Evolutionary conservation across 2,113 vertebrate genomes (phyloP), one percentile per base, ranked within the genome.

Genomic region (Lathamus discolor): DNA sequence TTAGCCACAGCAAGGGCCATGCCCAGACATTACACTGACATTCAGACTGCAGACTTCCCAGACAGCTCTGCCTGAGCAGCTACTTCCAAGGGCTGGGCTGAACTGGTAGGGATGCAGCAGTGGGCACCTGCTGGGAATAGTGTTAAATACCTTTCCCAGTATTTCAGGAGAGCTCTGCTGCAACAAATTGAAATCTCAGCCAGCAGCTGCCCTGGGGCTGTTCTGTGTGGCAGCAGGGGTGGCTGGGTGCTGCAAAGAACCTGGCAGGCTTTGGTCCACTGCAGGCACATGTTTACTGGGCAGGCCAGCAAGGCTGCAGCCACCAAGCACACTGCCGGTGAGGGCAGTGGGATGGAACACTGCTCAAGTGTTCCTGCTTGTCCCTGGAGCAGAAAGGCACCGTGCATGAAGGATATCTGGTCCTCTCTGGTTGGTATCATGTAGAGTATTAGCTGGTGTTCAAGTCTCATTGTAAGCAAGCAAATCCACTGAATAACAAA

Each of bases 401-500:
- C 2, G 2, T 37, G 13, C 2, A 6, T 3, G 8, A 7, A 28
- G 13, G 10, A 61, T n/a, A 78, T 8, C 33, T 78, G 4, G 5
- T 43, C 33, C 7, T 68, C 13, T 1, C 1, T 59, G 20, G 9
- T 6, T 79, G 28, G 20, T 20, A 15, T 18, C 2, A 9, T 11
- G 33, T 13, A 33, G 23, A 64, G 4, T 27, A 13, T 37, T 68
- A 59, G 7, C 37, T 76, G 12, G 25, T 4, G 1, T 23, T 75
- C 72, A n/a, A 37, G 13, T 49, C 12, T 68, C 17, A 11, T 5
- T 55, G 15, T 59, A 59, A 69, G 29, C 10, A 49, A 55, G 27
- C 8, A 62, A 73, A n/a, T 43, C 83, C 27, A 55, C 35, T 33
- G 15, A 55, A n/a, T n/a, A 69, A 27, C 1, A 2, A 14, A 33